Base-by-base conservation (phyloP, 2,888 invertebrate genomes). In the Conops quadrifasciatus region DNA sequence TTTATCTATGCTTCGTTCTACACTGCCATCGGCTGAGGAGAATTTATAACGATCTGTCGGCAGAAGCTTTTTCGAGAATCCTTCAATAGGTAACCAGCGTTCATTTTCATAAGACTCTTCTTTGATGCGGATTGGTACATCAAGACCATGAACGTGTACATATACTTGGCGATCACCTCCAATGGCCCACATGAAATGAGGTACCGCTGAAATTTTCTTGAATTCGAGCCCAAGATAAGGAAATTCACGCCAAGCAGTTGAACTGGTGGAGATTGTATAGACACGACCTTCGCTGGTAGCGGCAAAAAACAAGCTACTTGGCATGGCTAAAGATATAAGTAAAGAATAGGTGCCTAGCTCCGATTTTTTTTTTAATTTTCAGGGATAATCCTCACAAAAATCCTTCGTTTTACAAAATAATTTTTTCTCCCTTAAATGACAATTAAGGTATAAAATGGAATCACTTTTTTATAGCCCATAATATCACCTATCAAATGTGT, bases 41-140 rank as follows among this genome's bases (percentile, higher is more conserved):
- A 93, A 96, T 79, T 91, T 91, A 80, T 91, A 93, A 74, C 97
- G 89, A 84, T 97, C 97, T 21, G 96, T 96, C 15, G 95, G 96
- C 49, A 97, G 86, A 53, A 97, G 86, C 73, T 92, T 89, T 59
- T 92, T 90, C 73, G 93, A 92, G 83, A 95, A 96, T 3, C 96
- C 96, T 84, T 94, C 94, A 63, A 95, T 88, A 1, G 97, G 96
- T 74, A 95, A 88, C 97, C 97, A 97, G 76, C 97, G 88, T 87
- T 97, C 95, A 85, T 97, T 97, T 87, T 97, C 96, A 83, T 92
- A 97, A 0, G 95, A 91, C 83, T 95, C 94, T 86, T 96, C 96
- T 83, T 93, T 92, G 0, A 95, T 92, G 75, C 95, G 88, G 75
- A 97, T 96, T 0, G 96, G 96, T 78, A 96, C 92, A 86, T 96